Evolutionary conservation across 2,888 invertebrate species (phyloP), one percentile per base, ranked within the genome.

Genomic region (Ormia ochracea): DNA sequence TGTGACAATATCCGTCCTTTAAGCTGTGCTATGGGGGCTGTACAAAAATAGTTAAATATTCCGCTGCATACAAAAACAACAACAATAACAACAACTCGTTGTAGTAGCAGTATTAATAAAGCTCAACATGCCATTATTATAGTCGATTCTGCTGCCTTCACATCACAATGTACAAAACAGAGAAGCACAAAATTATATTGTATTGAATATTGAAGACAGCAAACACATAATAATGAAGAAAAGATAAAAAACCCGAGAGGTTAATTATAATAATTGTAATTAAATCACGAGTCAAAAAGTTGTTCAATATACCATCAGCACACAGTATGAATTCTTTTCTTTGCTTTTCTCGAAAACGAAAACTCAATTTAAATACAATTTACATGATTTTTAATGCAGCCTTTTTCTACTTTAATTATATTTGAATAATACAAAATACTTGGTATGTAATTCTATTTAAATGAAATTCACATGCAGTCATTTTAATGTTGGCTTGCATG

Each of bases 181-280:
- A 10, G n/a, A 38, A 38, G 52, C 0, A 26, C 17, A 54, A 7
- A 4, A 19, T 31, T 54, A 52, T 14, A 21, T 54, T 31, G 19
- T 21, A 54, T 68, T 66, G n/a, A 52, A 52, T 43, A 61, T 41
- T 33, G 54, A 72, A 63, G 48, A 50, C 28, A 38, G 7, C 45
- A 31, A 21, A 52, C n/a, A n/a, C n/a, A n/a, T 38, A 38, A 41
- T 48, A 50, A 48, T 68, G 33, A 48, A 48, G n/a, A 66, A 45
- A 50, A n/a, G 28, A 56, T 45, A 38, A 72, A 59, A 59, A 68
- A 48, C 33, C 58, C 28, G 6, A 41, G 61, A 72, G 43, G 59
- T 77, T 52, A 74, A 73, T 77, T 75, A 72, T 48, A 41, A 66
- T 74, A 79, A 79, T 79, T 74, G 69, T 74, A 79, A 79, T 79